A percentile compares a stretch with the other conserved stretches of the same genome.
Evolutionary conservation across 2,797 vertebrate genomes (phyloP).

Genomic region (Oophaga sylvatica): DNA sequence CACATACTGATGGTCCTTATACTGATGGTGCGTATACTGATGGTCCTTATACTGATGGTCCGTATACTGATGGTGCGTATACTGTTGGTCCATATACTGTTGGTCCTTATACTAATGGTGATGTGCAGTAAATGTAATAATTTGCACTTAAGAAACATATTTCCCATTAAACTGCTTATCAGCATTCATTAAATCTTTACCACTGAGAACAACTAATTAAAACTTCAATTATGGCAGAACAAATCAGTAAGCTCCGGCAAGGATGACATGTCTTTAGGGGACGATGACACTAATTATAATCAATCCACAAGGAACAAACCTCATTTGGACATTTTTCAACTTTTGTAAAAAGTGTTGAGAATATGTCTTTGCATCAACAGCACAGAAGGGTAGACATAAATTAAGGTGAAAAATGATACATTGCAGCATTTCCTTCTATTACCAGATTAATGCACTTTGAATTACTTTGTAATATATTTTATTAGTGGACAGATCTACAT

Average conservation of each 20-base stretch:
- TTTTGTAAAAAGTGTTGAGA: background rate
- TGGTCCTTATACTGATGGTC: no score
- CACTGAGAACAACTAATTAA: background rate
- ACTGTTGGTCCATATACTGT: no score
- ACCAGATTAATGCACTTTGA: background rate
- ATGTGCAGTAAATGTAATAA: background rate
- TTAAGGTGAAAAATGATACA: background rate
- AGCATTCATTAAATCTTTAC: constrained; percentile 32
- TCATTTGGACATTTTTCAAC: constrained; percentile 9
- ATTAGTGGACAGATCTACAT: background rate
- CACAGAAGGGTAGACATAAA: background rate
- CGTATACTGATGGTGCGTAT: no score
- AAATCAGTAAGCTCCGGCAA: background rate
- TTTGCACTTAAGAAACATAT: background rate
- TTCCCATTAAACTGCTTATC: background rate
- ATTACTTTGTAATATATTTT: background rate
- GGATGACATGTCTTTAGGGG: constrained; percentile 16
- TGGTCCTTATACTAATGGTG: background rate
- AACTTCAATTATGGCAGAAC: constrained; percentile 27
- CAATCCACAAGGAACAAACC: constrained; percentile 26
- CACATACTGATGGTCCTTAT: no score
- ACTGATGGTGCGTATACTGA: no score
- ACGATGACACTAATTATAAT: constrained; percentile 42
- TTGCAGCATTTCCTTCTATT: background rate
- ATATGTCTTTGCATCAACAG: background rate